Base-by-base conservation (phyloP, 2,888 invertebrate genomes). In the Reticulitermes lucifugus region DNA sequence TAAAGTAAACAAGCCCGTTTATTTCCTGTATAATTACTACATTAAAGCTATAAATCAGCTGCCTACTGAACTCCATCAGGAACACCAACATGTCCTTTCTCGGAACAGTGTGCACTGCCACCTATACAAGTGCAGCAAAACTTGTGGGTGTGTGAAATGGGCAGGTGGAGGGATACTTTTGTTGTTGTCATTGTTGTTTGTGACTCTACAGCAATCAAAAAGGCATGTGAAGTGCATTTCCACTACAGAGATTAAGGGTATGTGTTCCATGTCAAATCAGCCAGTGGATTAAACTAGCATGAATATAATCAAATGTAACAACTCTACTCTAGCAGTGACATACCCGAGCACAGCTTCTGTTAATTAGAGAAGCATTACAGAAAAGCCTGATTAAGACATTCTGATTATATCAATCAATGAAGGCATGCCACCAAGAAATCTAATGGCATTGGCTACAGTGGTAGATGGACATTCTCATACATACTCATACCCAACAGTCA, bases 341-440 rank as follows among this genome's bases (percentile, higher is more conserved):
- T 55, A 75, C 75, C 70, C 59, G 59, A 75, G 77, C 77, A 84
- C 79, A 84, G 84, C 75, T 77, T 81, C 70, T 81, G 81, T 81
- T 70, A 65, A 81, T 81, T 73, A 75, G 51, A 82, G 75, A 75
- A 81, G 59, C 70, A 70, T 81, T 75, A 79, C 81, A 84, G 82
- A 82, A 82, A 85, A 84, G 83, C 86, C 83, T 82, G 85, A 82
- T 85, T 55, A 84, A 81, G 81, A 83, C 83, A 86, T 86, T 85
- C 85, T 71, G 71, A 80, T 77, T 65, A 70, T 81, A 85, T 84
- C 73, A 86, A 86, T 85, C 43, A 71, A 83, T 59, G 51, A 84
- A 86, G 93, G 94, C 94, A 94, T 94, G 94, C 94, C 94, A 94
- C 94, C 94, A 94, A 94, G 94, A 94, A 94, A 94, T 87, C 88